A percentile compares a stretch with the other conserved stretches of the same genome.
Conservation (phyloP, 1,140 invertebrate species). For the Drosophila ficusphila region DNA sequence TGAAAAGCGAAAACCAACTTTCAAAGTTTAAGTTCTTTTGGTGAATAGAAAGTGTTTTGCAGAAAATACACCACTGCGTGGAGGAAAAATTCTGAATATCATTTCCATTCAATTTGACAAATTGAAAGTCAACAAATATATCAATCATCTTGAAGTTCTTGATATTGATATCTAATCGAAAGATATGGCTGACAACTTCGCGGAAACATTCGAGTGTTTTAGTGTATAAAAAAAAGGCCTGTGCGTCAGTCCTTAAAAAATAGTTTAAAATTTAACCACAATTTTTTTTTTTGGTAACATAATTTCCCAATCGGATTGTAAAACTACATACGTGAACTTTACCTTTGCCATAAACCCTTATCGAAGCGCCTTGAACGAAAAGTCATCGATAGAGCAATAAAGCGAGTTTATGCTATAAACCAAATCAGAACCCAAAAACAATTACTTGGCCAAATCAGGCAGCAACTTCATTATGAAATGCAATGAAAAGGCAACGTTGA, state of each 20-base stretch:
- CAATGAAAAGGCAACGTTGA: constrained; percentile 20
- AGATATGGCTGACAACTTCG: constrained; percentile 52
- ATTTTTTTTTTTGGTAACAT: not conserved
- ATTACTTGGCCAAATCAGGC: constrained; percentile 1
- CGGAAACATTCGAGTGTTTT: constrained; percentile 31
- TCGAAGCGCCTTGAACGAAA: constrained; percentile 15
- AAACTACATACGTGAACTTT: constrained; percentile 11
- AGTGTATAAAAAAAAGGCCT: constrained; percentile 2
- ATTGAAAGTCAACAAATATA: constrained; percentile 46
- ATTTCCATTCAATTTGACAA: constrained; percentile 47
- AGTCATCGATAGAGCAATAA: constrained; percentile 9
- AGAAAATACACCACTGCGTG: not conserved
- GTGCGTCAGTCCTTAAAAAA: constrained; percentile 5
- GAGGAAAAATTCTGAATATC: constrained; percentile 4
- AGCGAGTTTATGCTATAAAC: constrained; percentile 3
- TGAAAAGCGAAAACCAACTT: constrained; percentile 30
- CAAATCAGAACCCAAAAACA: constrained; percentile 22
- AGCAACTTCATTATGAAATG: constrained; percentile 36
- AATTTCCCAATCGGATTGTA: not conserved
- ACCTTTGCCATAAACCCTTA: constrained; percentile 29
- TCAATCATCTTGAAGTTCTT: constrained; percentile 61
- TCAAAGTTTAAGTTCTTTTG: not conserved
- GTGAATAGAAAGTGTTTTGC: constrained; percentile 7
- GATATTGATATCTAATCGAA: constrained; percentile 76
- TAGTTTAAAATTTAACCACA: not conserved